Percentiles rank a stretch among this genome's conserved stretches.
Evolutionary conservation across 1,140 invertebrate genomes (phyloP).

Genomic region (Pissodes strobi): DNA sequence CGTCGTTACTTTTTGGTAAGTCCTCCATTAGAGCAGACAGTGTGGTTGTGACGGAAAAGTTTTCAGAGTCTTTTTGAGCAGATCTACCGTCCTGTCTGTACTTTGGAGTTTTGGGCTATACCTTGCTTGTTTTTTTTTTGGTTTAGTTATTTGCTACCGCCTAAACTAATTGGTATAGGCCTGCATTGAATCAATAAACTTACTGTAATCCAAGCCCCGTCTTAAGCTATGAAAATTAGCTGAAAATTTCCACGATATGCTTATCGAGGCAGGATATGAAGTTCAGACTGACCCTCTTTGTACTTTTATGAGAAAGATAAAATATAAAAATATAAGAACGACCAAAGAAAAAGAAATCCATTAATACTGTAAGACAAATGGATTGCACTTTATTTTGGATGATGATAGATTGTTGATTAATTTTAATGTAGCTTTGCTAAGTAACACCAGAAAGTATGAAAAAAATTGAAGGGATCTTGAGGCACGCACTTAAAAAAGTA

Average conservation of each 20-base stretch:
- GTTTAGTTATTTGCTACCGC: no score
- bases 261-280: slow-evolving; percentile 32
- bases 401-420: slow-evolving; percentile 42
- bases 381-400: slow-evolving; percentile 40
- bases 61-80: slow-evolving; percentile 49
- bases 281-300: slow-evolving; percentile 41
- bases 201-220: slow-evolving; percentile 38
- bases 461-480: slow-evolving; percentile 36
- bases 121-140: no score
- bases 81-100: no score
- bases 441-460: slow-evolving; percentile 24
- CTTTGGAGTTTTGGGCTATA: no score
- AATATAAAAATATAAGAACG: slow-evolving; percentile 12
- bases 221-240: slow-evolving; percentile 32
- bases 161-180: slow-evolving; percentile 47
- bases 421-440: slow-evolving; percentile 38
- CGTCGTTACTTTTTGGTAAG: no score
- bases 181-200: slow-evolving; percentile 42
- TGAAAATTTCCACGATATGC: slow-evolving; percentile 35
- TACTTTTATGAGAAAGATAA: slow-evolving; percentile 35
- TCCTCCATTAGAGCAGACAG: no score
- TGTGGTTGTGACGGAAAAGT: no score
- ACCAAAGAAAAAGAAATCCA: slow-evolving; percentile 25
- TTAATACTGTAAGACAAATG: slow-evolving; percentile 39
- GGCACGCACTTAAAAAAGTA: slow-evolving; percentile 19